A percentile compares a stretch with the other conserved stretches of the same genome.
These are phyloP conservation scores for Gila robusta DNA, from an alignment of 2,797 vertebrate species.

Conservation along the genomic window DNA sequence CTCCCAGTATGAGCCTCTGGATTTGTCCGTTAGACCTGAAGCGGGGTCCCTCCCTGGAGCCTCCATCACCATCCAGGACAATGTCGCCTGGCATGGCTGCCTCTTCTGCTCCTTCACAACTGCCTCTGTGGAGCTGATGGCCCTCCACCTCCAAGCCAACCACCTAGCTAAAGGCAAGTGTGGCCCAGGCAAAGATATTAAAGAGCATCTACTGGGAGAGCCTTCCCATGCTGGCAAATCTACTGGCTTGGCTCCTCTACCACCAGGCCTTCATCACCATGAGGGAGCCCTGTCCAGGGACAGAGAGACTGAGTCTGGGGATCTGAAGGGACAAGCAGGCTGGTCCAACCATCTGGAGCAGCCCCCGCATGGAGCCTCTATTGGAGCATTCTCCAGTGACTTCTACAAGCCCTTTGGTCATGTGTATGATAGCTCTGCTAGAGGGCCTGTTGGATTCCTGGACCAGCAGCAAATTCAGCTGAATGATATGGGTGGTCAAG, in stretches of 20 bases:
- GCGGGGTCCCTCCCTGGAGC: slow-evolving; percentile 89
- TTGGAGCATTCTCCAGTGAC: slow-evolving; percentile 89
- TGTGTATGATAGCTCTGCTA: slow-evolving; percentile 83
- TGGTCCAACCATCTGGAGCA: slow-evolving; percentile 90
- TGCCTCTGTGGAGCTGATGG: slow-evolving; percentile 96
- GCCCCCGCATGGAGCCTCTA: slow-evolving; percentile 72
- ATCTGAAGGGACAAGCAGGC: slow-evolving; percentile 80
- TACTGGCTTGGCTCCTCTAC: slow-evolving; percentile 69
- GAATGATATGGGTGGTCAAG: slow-evolving; percentile 79
- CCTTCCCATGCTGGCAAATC: slow-evolving; percentile 71
- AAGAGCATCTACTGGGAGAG: slow-evolving; percentile 84
- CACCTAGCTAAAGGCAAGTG: slow-evolving; percentile 91
- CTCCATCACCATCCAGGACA: slow-evolving; percentile 93
- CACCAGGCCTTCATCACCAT: slow-evolving; percentile 75
- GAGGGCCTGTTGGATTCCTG: slow-evolving; percentile 80
- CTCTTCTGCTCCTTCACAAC: slow-evolving; percentile 98
- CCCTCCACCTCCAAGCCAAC: slow-evolving; percentile 96
- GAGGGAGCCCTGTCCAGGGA: slow-evolving; percentile 77
- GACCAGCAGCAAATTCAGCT: slow-evolving; percentile 80
- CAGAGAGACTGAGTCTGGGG: slow-evolving; percentile 79
- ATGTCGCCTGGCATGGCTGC: slow-evolving; percentile 95
- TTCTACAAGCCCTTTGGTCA: slow-evolving; percentile 94
- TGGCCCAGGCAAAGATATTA: slow-evolving; percentile 78
- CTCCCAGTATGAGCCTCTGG: slow-evolving; percentile 94
- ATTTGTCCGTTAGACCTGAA: slow-evolving; percentile 94